Conservation (phyloP, 2,797 vertebrate species). For the Cyprinella venusta region DNA sequence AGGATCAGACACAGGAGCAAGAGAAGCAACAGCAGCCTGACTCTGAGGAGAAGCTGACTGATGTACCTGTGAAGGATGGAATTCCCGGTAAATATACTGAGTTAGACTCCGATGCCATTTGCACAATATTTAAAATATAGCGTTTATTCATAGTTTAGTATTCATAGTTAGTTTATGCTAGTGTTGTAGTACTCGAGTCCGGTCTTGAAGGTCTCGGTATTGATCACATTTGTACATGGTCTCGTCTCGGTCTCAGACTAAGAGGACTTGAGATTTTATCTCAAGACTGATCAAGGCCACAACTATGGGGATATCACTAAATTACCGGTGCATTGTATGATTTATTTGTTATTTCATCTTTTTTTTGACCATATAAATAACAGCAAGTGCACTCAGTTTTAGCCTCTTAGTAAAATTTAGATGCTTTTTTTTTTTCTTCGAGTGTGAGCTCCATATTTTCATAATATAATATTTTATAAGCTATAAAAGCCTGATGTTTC, state of each 20-base stretch:
- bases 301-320: neutral
- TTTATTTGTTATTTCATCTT: neutral
- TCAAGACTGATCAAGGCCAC: neutral
- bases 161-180: neutral
- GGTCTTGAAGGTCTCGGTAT: neutral
- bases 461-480: neutral
- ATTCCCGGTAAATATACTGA: constrained; percentile 65
- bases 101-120: neutral
- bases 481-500: neutral
- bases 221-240: neutral
- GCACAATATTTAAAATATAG: neutral
- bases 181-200: neutral
- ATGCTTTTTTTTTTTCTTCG: neutral
- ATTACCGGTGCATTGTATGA: neutral
- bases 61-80: constrained; percentile 60
- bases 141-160: neutral
- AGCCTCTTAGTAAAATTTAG: neutral
- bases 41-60: constrained; percentile 63
- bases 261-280: neutral
- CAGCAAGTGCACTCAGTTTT: neutral
- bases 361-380: neutral
- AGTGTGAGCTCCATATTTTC: neutral
- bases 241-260: neutral
- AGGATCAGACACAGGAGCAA: constrained; percentile 55
- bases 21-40: constrained; percentile 56